These are phyloP conservation scores for Tokudaia tokunoshimensis DNA, from an alignment of 2,797 vertebrate genomes.

Conservation along the genomic window DNA sequence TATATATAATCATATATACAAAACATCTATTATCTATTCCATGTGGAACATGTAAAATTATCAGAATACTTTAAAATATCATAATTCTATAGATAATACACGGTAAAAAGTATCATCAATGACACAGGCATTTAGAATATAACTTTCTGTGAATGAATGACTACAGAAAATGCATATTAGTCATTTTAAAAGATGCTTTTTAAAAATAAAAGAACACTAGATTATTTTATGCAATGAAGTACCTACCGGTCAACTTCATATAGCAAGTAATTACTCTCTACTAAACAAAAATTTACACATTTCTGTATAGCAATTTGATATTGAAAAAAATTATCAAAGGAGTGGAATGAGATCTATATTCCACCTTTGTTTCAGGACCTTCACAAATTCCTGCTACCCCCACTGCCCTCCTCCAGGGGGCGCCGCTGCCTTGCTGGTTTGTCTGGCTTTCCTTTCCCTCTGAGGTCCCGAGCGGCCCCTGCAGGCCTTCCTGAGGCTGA, in stretches of 20 bases:
- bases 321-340: background rate
- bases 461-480: background rate
- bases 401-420: background rate
- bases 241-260: background rate
- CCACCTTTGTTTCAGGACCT: background rate
- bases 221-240: background rate
- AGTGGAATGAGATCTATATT: background rate
- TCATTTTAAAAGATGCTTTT: background rate
- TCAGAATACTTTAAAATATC: background rate
- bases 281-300: background rate
- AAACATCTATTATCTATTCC: background rate
- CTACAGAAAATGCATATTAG: background rate
- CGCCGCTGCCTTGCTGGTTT: conserved; percentile 2
- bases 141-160: conserved; percentile 6
- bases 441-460: background rate
- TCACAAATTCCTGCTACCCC: background rate
- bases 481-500: background rate
- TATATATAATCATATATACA: background rate
- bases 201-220: background rate
- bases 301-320: background rate
- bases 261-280: background rate
- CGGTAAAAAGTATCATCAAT: conserved; percentile 20
- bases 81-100: background rate
- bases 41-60: background rate
- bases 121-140: background rate